Percentiles rank a stretch among this genome's conserved stretches.
Conservation (phyloP, 1,140 invertebrate genomes). For the Thaumetopoea pityocampa region DNA sequence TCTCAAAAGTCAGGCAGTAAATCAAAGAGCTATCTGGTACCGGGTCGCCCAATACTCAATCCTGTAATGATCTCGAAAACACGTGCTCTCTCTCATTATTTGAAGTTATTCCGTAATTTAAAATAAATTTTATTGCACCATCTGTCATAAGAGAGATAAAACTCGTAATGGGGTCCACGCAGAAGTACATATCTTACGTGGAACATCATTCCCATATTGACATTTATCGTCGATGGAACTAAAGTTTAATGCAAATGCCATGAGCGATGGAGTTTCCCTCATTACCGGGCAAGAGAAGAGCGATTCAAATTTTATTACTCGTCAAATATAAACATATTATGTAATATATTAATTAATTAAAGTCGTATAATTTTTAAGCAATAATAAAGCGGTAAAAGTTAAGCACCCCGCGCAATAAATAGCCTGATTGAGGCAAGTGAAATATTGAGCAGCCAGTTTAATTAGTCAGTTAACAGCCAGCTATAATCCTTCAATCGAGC, state of each 20-base stretch:
- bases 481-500: no score
- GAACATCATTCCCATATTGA: constrained; percentile 46
- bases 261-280: constrained; percentile 41
- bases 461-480: no score
- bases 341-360: constrained; percentile 16
- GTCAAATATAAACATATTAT: constrained; percentile 39
- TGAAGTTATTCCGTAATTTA: constrained; percentile 54
- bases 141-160: constrained; percentile 65
- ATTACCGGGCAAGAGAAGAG: constrained; percentile 35
- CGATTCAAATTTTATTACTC: constrained; percentile 41
- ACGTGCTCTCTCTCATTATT: constrained; percentile 65
- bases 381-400: constrained; percentile 4
- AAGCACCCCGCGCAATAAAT: no score
- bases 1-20: constrained; percentile 64
- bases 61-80: constrained; percentile 46
- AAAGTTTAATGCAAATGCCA: constrained; percentile 53
- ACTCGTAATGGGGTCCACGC: constrained; percentile 44
- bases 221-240: constrained; percentile 58
- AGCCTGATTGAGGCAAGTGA: no score
- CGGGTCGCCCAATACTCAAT: constrained; percentile 38
- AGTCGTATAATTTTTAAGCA: constrained; percentile 13
- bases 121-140: constrained; percentile 70
- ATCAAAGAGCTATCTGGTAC: constrained; percentile 53
- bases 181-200: constrained; percentile 39
- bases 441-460: no score